phyloP scores from a whole-genome alignment of 2,797 vertebrate species.

The Fistularia commersonii region DNA sequence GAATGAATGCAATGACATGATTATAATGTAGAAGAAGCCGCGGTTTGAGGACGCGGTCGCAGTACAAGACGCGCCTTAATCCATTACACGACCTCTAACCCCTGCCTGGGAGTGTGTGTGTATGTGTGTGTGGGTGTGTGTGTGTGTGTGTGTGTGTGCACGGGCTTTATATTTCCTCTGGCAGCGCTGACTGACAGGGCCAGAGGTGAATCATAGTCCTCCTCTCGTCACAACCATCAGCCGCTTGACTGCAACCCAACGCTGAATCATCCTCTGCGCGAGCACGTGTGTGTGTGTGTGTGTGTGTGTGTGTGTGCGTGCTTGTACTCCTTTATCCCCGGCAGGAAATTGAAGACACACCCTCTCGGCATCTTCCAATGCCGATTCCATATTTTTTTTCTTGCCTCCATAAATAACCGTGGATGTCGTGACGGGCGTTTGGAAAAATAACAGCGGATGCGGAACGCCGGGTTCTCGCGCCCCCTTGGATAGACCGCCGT shows the following conservation, averaged over 20 bases:
- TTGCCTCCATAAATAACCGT: slow-evolving; percentile 3
- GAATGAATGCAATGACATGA: too few species aligned
- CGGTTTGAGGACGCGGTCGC: slow-evolving; percentile 13
- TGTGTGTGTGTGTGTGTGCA: too few species aligned
- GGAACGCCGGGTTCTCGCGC: too few species aligned
- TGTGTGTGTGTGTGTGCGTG: too few species aligned
- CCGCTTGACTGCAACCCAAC: slow-evolving; percentile 43
- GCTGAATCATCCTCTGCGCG: slow-evolving; percentile 35
- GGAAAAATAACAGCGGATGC: too few species aligned
- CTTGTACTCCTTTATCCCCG: slow-evolving; percentile 16
- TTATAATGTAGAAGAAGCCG: too few species aligned
- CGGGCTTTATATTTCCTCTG: slow-evolving; percentile 18
- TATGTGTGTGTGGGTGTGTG: not conserved
- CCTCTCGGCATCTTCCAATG: not conserved
- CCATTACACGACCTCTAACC: slow-evolving; percentile 19
- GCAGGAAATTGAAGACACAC: slow-evolving; percentile 22
- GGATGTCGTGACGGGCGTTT: slow-evolving; percentile 9
- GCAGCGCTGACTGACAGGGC: slow-evolving; percentile 47
- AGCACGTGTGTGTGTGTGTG: too few species aligned
- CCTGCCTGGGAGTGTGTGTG: too few species aligned
- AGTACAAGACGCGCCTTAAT: slow-evolving; percentile 25
- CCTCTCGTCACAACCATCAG: slow-evolving; percentile 28
- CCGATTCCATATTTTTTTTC: slow-evolving; percentile 14
- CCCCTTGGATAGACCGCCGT: too few species aligned
- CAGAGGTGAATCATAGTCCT: slow-evolving; percentile 43